Percentiles rank a stretch among this genome's conserved stretches.
Evolutionary conservation across 2,113 vertebrate genomes (phyloP).

Genomic region (Cinclus cinclus): DNA sequence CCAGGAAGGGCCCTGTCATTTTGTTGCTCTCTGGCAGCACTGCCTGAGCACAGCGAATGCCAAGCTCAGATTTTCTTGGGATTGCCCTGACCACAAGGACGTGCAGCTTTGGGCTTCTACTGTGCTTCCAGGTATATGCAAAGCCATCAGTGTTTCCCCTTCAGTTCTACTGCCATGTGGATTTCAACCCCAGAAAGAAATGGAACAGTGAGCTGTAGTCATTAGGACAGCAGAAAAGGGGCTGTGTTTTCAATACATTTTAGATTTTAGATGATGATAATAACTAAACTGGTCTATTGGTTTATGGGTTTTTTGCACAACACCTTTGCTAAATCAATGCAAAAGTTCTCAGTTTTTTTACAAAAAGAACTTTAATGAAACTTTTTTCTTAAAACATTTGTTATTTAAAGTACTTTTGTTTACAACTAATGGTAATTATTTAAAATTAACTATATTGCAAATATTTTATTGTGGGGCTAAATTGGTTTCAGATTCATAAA

Average conservation of each 20-base stretch:
- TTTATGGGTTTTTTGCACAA: neutral
- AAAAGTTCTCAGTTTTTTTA: neutral
- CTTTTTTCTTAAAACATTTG: neutral
- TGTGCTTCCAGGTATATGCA: neutral
- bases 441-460: neutral
- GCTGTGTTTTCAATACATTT: neutral
- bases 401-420: neutral
- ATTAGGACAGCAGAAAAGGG: neutral
- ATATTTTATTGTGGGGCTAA: neutral
- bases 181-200: neutral
- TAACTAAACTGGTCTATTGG: neutral
- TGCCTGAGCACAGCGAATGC: neutral
- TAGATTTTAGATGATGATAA: neutral
- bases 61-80: neutral
- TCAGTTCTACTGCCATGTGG: neutral
- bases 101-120: neutral
- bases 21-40: neutral
- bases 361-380: neutral
- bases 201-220: neutral
- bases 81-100: accelerated
- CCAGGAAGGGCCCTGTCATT: neutral
- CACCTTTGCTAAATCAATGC: neutral
- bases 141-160: neutral
- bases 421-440: neutral
- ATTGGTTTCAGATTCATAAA: neutral